Evolutionary conservation across 2,888 invertebrate species (phyloP).

Genomic region (Morpho achilles): DNA sequence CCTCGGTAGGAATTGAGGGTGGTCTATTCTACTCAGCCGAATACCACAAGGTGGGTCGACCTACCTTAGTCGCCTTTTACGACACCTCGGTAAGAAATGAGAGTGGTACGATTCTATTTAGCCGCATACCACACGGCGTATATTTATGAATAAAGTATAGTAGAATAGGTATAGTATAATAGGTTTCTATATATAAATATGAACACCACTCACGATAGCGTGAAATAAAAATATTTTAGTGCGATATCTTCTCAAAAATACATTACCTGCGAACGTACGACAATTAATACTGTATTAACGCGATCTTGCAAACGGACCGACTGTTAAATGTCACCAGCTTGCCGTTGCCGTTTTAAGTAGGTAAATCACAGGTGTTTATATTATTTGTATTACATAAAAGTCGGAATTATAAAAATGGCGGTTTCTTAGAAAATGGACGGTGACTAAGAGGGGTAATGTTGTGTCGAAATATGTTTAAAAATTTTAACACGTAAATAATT

Average conservation of each 20-base stretch:
- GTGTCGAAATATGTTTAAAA: conserved; percentile 7
- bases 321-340: conserved; percentile 47
- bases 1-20: no score
- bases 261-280: background rate
- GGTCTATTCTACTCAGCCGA: no score
- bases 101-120: no score
- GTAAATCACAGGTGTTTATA: conserved; percentile 50
- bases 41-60: no score
- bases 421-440: conserved; percentile 58
- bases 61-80: no score
- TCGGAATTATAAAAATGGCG: conserved; percentile 52
- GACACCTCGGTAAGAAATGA: no score
- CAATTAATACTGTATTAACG: conserved; percentile 22
- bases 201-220: no score
- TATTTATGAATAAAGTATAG: no score
- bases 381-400: conserved; percentile 64
- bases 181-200: no score
- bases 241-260: background rate
- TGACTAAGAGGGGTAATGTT: conserved; percentile 32
- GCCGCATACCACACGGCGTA: no score
- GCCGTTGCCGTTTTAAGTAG: conserved; percentile 40
- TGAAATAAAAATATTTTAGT: no score
- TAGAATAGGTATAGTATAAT: no score
- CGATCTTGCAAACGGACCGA: conserved; percentile 22
- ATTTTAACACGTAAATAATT: background rate